These are phyloP conservation scores for Saccostrea echinata DNA, from an alignment of 1,140 invertebrate species.

Conservation along the genomic window DNA sequence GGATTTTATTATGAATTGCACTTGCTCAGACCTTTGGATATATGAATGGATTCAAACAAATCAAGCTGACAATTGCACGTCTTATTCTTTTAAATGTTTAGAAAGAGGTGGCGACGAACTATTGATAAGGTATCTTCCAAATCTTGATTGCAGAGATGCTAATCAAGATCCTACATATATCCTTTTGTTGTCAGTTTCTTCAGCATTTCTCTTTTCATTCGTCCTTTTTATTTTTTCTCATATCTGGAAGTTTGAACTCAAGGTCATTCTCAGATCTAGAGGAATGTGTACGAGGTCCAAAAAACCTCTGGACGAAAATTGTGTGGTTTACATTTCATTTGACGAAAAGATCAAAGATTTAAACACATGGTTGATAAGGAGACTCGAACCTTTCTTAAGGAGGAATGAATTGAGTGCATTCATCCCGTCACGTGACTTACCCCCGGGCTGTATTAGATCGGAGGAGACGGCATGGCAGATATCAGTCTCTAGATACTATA, in stretches of 20 bases:
- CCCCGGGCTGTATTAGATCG: not conserved
- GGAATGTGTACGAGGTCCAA: not conserved
- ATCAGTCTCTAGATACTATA: not conserved
- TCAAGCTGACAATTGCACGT: not conserved
- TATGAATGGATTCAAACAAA: not conserved
- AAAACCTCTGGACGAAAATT: not conserved
- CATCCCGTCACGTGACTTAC: not conserved
- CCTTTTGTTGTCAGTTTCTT: not conserved
- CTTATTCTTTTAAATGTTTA: not conserved
- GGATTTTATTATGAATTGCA: not conserved
- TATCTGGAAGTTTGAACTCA: not conserved
- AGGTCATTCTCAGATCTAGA: not conserved
- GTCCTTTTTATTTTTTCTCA: not conserved
- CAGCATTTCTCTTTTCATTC: not conserved
- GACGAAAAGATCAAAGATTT: not conserved
- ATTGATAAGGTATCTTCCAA: not conserved
- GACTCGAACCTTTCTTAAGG: not conserved
- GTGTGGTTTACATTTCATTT: conserved; percentile 16
- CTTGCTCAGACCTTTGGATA: not conserved
- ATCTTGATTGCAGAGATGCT: not conserved
- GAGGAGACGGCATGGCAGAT: not conserved
- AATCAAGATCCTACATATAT: not conserved
- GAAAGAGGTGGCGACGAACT: not conserved
- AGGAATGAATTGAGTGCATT: not conserved
- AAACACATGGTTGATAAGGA: not conserved